phyloP scores from a whole-genome alignment of 2,888 invertebrate genomes.

The Mactromeris polynyma region DNA sequence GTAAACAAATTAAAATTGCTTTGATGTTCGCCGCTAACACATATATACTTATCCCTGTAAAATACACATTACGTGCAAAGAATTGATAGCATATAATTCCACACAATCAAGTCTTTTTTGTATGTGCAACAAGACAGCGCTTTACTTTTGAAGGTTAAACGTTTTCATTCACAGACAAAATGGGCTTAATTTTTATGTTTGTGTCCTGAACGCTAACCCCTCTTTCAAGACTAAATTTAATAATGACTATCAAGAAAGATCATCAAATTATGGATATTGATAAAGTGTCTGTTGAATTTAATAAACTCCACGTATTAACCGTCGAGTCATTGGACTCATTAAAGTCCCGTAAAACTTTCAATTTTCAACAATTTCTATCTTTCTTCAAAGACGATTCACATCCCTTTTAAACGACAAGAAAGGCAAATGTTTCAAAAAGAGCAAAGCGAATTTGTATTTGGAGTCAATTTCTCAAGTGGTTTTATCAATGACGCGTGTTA shows the following conservation, averaged over 20 bases:
- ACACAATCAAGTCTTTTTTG: neutral
- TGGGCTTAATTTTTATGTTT: neutral
- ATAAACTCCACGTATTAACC: neutral
- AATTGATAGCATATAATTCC: neutral
- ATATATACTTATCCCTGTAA: constrained; percentile 45
- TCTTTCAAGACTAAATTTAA: neutral
- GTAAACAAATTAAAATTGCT: constrained; percentile 46
- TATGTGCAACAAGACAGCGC: neutral
- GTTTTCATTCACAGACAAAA: constrained; percentile 2
- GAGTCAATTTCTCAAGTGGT: constrained; percentile 63
- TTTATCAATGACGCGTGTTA: constrained; percentile 58
- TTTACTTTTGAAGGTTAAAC: neutral
- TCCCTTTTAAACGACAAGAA: constrained; percentile 7
- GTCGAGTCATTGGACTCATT: neutral
- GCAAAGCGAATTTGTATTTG: constrained; percentile 31
- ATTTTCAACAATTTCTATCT: neutral
- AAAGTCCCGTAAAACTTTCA: constrained; percentile 13
- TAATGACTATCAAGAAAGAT: neutral
- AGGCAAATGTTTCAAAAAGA: constrained; percentile 24
- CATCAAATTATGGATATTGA: constrained; percentile 11
- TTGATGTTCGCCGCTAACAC: constrained; percentile 51
- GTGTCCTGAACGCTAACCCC: neutral
- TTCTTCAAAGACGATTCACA: constrained; percentile 1
- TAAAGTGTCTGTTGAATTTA: constrained; percentile 8
- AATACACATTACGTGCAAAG: constrained; percentile 15